Conservation (phyloP, 2,113 vertebrate genomes). For the Bolborhynchus lineola region DNA sequence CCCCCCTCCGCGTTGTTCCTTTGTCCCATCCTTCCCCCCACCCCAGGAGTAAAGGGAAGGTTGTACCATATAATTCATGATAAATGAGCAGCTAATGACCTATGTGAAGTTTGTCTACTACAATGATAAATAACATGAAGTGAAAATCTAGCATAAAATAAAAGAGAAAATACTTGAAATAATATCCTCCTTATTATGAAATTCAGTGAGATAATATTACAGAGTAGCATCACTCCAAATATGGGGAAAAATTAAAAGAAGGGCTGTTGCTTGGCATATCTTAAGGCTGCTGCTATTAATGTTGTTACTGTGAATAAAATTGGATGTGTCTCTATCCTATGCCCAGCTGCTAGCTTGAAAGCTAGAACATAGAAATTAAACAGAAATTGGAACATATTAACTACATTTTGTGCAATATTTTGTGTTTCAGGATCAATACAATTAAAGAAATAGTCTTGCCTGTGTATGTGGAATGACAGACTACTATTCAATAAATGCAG, state of each 20-base stretch:
- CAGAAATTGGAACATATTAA: background rate
- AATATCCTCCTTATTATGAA: background rate
- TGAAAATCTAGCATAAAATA: background rate
- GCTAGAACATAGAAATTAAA: background rate
- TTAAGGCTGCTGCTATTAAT: background rate
- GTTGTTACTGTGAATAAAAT: background rate
- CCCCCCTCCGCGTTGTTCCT: rapidly evolving
- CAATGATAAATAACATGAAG: background rate
- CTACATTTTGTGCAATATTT: background rate
- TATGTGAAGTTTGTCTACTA: background rate
- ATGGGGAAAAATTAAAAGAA: background rate
- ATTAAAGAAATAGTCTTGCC: background rate
- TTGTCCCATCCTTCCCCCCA: too few species aligned
- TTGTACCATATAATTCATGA: background rate
- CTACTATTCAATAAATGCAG: background rate
- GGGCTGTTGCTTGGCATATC: background rate
- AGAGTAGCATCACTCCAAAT: background rate
- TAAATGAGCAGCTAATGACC: background rate
- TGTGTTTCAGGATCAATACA: background rate
- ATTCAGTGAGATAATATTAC: background rate
- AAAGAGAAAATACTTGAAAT: background rate
- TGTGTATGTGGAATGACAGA: background rate
- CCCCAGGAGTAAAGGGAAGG: background rate
- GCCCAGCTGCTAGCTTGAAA: background rate
- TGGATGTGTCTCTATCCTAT: background rate